These are phyloP conservation scores for Vireo griseus DNA, from an alignment of 2,797 vertebrate genomes.

Conservation along the genomic window DNA sequence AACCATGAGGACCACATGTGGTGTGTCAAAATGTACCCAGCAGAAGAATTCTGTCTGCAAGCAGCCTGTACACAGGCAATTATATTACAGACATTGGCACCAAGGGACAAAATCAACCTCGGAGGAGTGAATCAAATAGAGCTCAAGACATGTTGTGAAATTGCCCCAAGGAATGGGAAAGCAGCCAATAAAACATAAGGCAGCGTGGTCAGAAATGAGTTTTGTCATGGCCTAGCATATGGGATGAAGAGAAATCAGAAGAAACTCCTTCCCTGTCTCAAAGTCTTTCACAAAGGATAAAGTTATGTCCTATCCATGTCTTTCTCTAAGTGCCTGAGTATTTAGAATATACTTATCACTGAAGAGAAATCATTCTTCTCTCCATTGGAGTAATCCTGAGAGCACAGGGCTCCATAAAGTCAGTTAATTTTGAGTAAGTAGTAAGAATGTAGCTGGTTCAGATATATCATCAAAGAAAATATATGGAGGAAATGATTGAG, in stretches of 20 bases:
- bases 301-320: not conserved
- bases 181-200: slow-evolving; percentile 64
- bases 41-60: slow-evolving; percentile 55
- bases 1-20: slow-evolving; percentile 24
- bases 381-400: not conserved
- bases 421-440: not conserved
- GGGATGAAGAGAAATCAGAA: not conserved
- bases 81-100: slow-evolving; percentile 45
- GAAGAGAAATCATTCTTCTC: not conserved
- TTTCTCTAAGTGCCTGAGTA: not conserved
- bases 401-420: not conserved
- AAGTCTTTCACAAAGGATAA: not conserved
- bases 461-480: not conserved
- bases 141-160: slow-evolving; percentile 59
- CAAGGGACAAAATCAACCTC: slow-evolving; percentile 56
- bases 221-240: slow-evolving; percentile 11
- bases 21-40: slow-evolving; percentile 55
- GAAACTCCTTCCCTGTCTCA: not conserved
- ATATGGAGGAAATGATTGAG: not conserved
- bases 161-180: slow-evolving; percentile 61
- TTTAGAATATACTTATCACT: not conserved
- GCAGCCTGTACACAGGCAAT: slow-evolving; percentile 21
- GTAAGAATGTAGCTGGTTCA: not conserved
- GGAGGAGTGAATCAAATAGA: slow-evolving; percentile 61
- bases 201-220: slow-evolving; percentile 29